Evolutionary conservation across 2,888 invertebrate genomes (phyloP).

Genomic region (Blera fallax): DNA sequence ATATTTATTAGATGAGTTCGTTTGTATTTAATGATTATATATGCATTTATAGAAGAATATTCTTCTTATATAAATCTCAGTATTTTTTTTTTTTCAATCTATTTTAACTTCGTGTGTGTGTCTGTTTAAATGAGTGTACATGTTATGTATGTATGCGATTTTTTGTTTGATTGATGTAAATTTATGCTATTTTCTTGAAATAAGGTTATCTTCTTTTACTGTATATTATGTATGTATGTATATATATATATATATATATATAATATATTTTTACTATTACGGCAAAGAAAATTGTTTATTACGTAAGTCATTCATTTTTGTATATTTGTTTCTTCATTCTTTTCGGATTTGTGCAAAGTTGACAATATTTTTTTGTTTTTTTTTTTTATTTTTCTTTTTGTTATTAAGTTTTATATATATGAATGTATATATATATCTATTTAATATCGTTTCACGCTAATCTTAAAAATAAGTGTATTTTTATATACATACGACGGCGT

Average conservation of each 20-base stretch:
- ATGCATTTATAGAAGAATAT: background rate
- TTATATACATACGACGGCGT: conserved; percentile 69
- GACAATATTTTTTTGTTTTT: conserved; percentile 73
- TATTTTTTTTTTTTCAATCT: background rate
- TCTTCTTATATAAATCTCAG: background rate
- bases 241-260: conserved; percentile 74
- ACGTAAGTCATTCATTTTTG: conserved; percentile 58
- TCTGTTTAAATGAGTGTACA: conserved; percentile 29
- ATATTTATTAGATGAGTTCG: background rate
- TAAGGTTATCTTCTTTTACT: conserved; percentile 36
- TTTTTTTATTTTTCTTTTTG: conserved; percentile 69
- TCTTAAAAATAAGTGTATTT: conserved; percentile 68
- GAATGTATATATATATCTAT: conserved; percentile 30
- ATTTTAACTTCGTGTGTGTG: conserved; percentile 30
- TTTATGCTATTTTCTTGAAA: conserved; percentile 40
- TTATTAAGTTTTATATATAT: conserved; percentile 65
- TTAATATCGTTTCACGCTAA: conserved; percentile 74
- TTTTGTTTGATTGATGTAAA: conserved; percentile 39
- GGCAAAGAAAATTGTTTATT: conserved; percentile 70
- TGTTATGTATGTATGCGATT: conserved; percentile 32
- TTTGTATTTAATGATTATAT: background rate
- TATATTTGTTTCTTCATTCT: conserved; percentile 66
- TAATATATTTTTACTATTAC: conserved; percentile 65
- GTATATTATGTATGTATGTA: conserved; percentile 74
- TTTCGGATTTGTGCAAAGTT: conserved; percentile 73